Base-by-base conservation (phyloP, 1,140 invertebrate genomes). In the Ylistrum balloti region DNA sequence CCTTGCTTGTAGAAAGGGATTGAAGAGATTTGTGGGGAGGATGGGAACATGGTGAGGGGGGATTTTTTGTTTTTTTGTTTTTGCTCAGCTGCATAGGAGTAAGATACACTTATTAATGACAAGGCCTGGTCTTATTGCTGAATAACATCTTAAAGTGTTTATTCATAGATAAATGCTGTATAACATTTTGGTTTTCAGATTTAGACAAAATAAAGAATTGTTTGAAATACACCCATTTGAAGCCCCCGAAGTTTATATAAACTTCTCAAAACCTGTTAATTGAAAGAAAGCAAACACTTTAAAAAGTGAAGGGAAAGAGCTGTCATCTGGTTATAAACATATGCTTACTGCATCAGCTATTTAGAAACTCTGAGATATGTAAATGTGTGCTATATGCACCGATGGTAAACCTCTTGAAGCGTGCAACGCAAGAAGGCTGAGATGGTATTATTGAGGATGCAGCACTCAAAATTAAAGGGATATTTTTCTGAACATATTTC, bases 231-330 rank as follows among this genome's bases (percentile, higher is more conserved):
- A 74, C 56, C 56, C 56, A 28, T 74, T 74, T 74, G 22, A 74
- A 28, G 22, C 56, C n/a, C 17, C 56, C 13, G 56, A 74, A 1
- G 56, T 74, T n/a, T 74, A n/a, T 17, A 74, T n/a, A 38, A 15
- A 11, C 45, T n/a, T 74, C 28, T 28, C 56, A 28, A 74, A 74
- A 74, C 56, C n/a, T 74, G 56, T 74, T n/a, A 74, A 74, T 74
- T 28, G 56, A 74, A 74, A 74, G 56, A 28, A 74, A 74, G 56
- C 22, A 74, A 74, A 74, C 56, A 74, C 28, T 28, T 74, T 74
- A 28, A n/a, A 74, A 28, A 17, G 56, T 5, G 17, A 74, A 28
- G 56, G 5, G 56, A 28, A 74, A 74, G 28, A 74, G 9, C 56
- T 74, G 56, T 74, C 56, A 74, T 74, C 9, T 28, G 22, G 17